Percentiles rank a stretch among this genome's conserved stretches.
phyloP scores from a whole-genome alignment of 1,140 invertebrate species.

The Drosophila quadrilineata region DNA sequence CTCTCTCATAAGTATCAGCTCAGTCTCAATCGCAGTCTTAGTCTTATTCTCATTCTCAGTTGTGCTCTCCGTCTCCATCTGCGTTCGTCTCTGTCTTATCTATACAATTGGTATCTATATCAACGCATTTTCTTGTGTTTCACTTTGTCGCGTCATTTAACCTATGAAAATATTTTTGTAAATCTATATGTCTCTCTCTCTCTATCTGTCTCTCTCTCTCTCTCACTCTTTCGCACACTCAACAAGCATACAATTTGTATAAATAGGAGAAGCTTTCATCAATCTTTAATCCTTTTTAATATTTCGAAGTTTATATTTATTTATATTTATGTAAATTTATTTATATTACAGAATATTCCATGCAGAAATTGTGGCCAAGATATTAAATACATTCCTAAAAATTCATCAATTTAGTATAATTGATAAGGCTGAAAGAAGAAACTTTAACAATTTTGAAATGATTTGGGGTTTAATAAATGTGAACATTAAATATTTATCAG shows the following conservation, averaged over 20 bases:
- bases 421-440: too few species aligned
- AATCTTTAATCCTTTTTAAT: conserved; percentile 17
- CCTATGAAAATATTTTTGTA: conserved; percentile 73
- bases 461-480: too few species aligned
- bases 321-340: background rate
- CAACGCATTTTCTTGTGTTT: too few species aligned
- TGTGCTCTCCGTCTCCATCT: conserved; percentile 32
- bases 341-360: background rate
- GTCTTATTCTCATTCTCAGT: too few species aligned
- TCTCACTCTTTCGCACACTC: conserved; percentile 35
- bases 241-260: too few species aligned
- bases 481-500: too few species aligned
- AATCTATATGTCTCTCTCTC: conserved; percentile 50
- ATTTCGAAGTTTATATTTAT: conserved; percentile 5
- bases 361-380: too few species aligned
- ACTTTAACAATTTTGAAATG: too few species aligned
- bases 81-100: conserved; percentile 12
- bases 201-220: conserved; percentile 48
- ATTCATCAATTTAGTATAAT: too few species aligned
- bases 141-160: conserved; percentile 63
- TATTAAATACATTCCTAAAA: too few species aligned
- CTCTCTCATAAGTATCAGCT: conserved; percentile 11
- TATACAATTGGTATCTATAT: conserved; percentile 36
- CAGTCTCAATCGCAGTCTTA: conserved; percentile 12
- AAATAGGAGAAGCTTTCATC: conserved; percentile 59